Evolutionary conservation across 64 coral and sea anemone species (phyloP), one percentile per base, ranked within the genome.

Genomic region (Stichodactyla mertensii): DNA sequence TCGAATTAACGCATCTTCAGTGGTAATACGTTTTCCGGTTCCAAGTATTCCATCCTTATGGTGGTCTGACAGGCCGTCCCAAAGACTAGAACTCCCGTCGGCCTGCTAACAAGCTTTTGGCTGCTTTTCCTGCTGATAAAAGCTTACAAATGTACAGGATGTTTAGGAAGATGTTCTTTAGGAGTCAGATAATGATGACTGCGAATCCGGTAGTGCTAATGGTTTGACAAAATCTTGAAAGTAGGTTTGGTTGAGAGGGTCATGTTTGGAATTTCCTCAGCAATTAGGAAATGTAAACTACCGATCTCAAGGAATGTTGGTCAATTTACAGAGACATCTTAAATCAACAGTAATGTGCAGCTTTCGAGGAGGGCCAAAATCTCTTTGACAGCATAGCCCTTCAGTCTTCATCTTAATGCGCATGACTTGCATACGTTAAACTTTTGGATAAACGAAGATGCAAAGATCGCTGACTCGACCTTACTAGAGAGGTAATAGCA

Each of bases 191-290:
- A 74, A 74, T 12, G 69, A 74, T 31, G 69, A 74, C 36, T 74
- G 69, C 24, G 27, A 74, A 74, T 74, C 69, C 69, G 69, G 69
- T 45, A 45, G 36, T 74, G 69, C 69, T 74, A 74, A 74, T 74
- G 69, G 69, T 74, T 74, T 58, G 56, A 58, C 56, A 15, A 74
- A 74, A 31, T 11, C 69, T 23, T n/a, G 10, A 74, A 74, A 74
- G 69, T 74, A 31, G 23, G 22, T 74, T 74, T 28, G 69, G 27
- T 4, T 74, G 69, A 74, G 7, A 74, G 69, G 69, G 69, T 74
- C 69, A 74, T 74, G 24, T 74, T 74, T 74, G 24, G 69, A 74
- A 74, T 74, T 74, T 74, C 69, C 69, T 74, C 69, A 74, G 4
- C 69, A 31, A 74, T 74, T 74, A 74, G 22, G 22, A 36, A 27